These are phyloP conservation scores for Aldrovandia affinis DNA, from an alignment of 2,797 vertebrate species.

Conservation along the genomic window DNA sequence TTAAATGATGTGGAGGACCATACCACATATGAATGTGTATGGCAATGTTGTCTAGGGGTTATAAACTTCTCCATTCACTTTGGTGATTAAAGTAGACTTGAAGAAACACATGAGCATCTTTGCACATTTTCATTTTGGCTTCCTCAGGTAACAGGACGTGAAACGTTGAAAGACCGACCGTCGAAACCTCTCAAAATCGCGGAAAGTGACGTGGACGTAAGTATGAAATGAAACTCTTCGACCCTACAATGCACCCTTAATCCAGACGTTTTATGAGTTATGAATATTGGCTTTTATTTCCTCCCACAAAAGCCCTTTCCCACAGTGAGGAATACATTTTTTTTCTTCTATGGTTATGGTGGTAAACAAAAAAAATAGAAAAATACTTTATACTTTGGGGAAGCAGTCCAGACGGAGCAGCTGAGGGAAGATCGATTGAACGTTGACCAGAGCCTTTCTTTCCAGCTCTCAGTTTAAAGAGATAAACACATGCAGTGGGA, in stretches of 20 bases:
- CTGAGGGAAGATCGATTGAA: background rate
- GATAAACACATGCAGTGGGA: conserved; percentile 20
- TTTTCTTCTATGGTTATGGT: background rate
- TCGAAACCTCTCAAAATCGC: conserved; percentile 89
- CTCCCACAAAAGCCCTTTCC: conserved; percentile 3
- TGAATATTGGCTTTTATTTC: background rate
- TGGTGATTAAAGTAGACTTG: background rate
- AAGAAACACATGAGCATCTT: background rate
- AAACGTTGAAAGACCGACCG: conserved; percentile 78
- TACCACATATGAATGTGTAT: background rate
- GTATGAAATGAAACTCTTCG: conserved; percentile 56
- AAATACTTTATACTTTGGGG: conserved; percentile 16
- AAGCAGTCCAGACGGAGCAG: background rate
- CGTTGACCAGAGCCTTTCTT: conserved; percentile 2
- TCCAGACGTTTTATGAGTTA: background rate
- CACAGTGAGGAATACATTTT: background rate
- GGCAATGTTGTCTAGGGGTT: background rate
- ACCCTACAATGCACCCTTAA: background rate
- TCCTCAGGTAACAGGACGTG: conserved; percentile 82
- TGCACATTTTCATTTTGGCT: conserved; percentile 13
- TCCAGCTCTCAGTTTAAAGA: conserved; percentile 29
- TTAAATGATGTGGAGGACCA: background rate
- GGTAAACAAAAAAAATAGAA: conserved; percentile 32
- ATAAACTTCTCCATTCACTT: background rate
- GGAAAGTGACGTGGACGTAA: conserved; percentile 93